Base-by-base conservation (phyloP, 2,888 invertebrate species). In the Pelosia muscerda region DNA sequence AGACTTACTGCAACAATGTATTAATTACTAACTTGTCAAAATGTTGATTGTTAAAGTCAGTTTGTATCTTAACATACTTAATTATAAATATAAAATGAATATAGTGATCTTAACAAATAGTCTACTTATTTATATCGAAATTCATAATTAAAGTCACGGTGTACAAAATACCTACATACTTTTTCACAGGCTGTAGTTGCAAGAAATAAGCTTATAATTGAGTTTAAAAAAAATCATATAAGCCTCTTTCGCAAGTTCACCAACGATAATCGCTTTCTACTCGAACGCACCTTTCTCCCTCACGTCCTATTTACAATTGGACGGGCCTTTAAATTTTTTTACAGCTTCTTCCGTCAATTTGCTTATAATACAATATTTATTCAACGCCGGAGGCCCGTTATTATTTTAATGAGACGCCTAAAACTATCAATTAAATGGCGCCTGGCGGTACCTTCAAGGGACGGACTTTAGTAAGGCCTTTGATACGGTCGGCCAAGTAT, bases 391-490 rank as follows among this genome's bases (percentile, higher is more conserved):
- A 83, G 87, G 88, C 86, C 83, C 76, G 83, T 80, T 87, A 89
- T 90, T 88, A 88, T 86, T 90, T 88, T 92, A 93, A 93, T 90
- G 89, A 91, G 87, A 78, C 76, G 79, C 77, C 84, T 79, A 80
- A 84, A 90, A 89, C 92, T 92, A 94, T 91, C 90, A 93, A 93
- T 93, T 94, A 94, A 85, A 76, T 84, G 94, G 93, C 93, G 93
- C 93, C 92, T 84, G 68, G 25, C 78, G 81, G 81, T 83, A 81
- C 78, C 76, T 85, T 86, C 84, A 86, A 87, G 81, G 75, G 66
- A 71, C 72, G 74, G 75, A 76, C 73, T 82, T 85, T 81, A 84
- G 86, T 88, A 86, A 78, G 67, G 57, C 79, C 80, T 84, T 86
- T 87, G 84, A 86, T 85, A 82, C 76, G 81, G 79, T 74, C 74